phyloP scores from a whole-genome alignment of 2,797 vertebrate species.

The Scomberomorus guttatus region DNA sequence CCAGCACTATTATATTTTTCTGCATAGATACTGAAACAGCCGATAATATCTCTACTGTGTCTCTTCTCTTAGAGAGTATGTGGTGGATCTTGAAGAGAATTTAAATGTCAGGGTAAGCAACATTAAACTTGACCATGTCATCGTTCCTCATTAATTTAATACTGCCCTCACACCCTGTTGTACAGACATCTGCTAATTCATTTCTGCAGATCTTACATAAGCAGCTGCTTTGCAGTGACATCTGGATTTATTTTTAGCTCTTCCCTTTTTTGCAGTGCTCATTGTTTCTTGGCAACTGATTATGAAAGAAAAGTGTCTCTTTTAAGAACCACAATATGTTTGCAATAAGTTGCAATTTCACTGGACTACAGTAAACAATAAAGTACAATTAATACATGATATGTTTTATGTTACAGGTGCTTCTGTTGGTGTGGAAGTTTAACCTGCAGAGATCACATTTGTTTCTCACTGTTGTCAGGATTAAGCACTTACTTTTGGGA shows the following conservation, averaged over 20 bases:
- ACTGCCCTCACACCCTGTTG: constrained; percentile 25
- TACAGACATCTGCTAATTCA: constrained; percentile 45
- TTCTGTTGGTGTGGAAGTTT: constrained; percentile 1
- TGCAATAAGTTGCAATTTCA: not conserved
- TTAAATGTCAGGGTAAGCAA: constrained; percentile 75
- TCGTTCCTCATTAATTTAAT: constrained; percentile 16
- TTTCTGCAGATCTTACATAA: constrained; percentile 69
- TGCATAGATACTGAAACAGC: constrained; percentile 10
- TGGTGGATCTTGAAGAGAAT: constrained; percentile 95
- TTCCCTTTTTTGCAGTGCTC: constrained; percentile 14
- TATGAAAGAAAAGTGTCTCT: constrained; percentile 3
- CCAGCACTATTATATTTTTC: not conserved
- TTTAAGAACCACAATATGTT: not conserved
- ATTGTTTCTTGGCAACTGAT: constrained; percentile 65
- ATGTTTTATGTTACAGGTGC: too few relatives aligned
- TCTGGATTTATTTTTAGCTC: constrained; percentile 72
- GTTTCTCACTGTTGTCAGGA: constrained; percentile 15
- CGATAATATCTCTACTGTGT: constrained; percentile 27
- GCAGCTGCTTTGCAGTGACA: constrained; percentile 50
- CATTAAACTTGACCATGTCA: not conserved
- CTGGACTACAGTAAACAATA: too few relatives aligned
- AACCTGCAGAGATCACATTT: constrained; percentile 18
- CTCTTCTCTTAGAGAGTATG: constrained; percentile 89
- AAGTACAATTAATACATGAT: too few relatives aligned
- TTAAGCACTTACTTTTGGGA: constrained; percentile 7